These are phyloP conservation scores for Limanda limanda DNA, from an alignment of 2,113 vertebrate species.

Conservation along the genomic window DNA sequence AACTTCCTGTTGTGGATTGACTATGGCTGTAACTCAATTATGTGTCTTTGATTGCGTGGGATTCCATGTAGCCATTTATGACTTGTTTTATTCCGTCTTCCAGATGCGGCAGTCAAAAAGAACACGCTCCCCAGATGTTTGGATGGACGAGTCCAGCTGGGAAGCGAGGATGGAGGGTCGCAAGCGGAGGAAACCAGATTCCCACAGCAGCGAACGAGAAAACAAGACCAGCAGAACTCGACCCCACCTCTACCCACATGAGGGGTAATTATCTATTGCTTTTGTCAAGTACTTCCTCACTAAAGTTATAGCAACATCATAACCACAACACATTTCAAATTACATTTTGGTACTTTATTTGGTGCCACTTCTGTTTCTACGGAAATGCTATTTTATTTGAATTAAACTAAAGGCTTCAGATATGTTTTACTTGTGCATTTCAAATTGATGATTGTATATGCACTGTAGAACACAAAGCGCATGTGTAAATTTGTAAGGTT, in stretches of 20 bases:
- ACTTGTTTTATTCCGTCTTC: neutral
- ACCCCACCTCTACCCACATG: conserved; percentile 73
- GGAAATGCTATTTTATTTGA: too few species aligned
- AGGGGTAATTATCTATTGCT: conserved; percentile 84
- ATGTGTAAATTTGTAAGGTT: too few species aligned
- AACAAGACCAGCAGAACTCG: conserved; percentile 84
- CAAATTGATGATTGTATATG: too few species aligned
- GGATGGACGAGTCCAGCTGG: conserved; percentile 87
- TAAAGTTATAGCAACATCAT: neutral
- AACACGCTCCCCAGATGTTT: conserved; percentile 83
- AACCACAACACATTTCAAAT: too few species aligned
- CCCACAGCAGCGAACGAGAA: conserved; percentile 91
- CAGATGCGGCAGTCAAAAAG: conserved; percentile 91
- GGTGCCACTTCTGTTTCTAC: too few species aligned
- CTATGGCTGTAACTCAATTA: too few species aligned
- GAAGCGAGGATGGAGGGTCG: conserved; percentile 84
- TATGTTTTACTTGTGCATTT: too few species aligned
- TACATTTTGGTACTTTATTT: too few species aligned
- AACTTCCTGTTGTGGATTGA: too few species aligned
- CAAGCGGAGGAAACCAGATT: conserved; percentile 86
- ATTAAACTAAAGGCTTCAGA: too few species aligned
- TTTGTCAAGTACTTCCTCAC: neutral
- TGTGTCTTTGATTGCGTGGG: neutral
- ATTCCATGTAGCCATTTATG: neutral
- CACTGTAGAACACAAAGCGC: too few species aligned